phyloP scores from a whole-genome alignment of 2,113 vertebrate species.

The Vombatus ursinus region DNA sequence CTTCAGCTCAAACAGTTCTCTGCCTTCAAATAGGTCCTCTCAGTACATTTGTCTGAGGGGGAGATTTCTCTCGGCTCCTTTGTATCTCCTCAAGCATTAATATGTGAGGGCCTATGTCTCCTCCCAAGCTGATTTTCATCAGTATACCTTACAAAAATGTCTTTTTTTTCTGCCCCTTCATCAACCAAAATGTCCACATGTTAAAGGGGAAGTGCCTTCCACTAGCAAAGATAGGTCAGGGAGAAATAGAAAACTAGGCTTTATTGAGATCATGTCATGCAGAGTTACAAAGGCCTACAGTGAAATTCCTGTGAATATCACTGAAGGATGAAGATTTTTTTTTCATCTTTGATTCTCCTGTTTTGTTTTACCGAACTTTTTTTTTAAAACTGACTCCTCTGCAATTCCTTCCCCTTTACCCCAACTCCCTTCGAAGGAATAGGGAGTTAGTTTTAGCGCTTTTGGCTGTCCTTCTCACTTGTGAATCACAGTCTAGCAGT shows the following conservation, averaged over 20 bases:
- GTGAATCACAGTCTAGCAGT: not conserved
- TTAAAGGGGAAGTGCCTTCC: not conserved
- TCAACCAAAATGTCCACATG: not conserved
- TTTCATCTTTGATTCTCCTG: not conserved
- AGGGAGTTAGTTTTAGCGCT: not conserved
- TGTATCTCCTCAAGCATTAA: not conserved
- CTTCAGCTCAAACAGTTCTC: not conserved
- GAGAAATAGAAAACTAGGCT: not conserved
- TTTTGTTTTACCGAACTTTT: not conserved
- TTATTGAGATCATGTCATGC: not conserved
- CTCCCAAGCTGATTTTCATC: not conserved
- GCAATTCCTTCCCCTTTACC: not conserved
- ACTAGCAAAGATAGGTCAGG: not conserved
- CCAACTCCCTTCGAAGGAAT: not conserved
- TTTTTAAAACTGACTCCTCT: not conserved
- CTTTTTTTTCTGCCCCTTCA: not conserved
- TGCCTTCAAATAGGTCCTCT: not conserved
- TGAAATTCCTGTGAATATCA: not conserved
- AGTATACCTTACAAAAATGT: not conserved
- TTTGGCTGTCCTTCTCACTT: not conserved
- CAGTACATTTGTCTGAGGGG: not conserved
- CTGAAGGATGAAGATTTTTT: not conserved
- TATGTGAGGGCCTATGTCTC: not conserved
- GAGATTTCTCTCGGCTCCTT: not conserved
- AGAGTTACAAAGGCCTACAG: not conserved